These are phyloP conservation scores for Cyclina sinensis DNA, from an alignment of 1,140 invertebrate genomes.

Conservation along the genomic window DNA sequence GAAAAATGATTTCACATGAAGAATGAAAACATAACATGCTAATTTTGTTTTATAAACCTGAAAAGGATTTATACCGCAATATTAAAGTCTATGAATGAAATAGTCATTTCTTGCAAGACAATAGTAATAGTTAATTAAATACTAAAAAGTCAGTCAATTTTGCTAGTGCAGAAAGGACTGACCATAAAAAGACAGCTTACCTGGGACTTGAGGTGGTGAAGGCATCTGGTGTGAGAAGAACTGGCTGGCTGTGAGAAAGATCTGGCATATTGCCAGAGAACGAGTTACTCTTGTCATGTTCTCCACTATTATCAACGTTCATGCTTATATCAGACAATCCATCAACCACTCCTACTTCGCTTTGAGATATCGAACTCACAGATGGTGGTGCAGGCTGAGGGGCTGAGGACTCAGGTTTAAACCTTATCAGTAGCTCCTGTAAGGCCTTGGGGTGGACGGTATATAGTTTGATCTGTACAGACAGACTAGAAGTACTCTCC, in stretches of 20 bases:
- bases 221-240: constrained; percentile 95
- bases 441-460: constrained; percentile 95
- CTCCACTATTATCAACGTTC: constrained; percentile 72
- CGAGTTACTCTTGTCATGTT: constrained; percentile 67
- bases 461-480: constrained; percentile 88
- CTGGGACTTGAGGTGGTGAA: constrained; percentile 89
- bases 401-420: constrained; percentile 88
- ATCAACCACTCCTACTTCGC: constrained; percentile 81
- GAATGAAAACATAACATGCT: too few relatives aligned
- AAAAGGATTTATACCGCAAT: too few relatives aligned
- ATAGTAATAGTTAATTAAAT: too few relatives aligned
- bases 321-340: constrained; percentile 84
- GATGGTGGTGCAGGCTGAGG: constrained; percentile 76
- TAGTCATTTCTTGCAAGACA: too few relatives aligned
- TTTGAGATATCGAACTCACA: constrained; percentile 84
- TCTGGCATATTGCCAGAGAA: constrained; percentile 40
- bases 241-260: constrained; percentile 66
- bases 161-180: too few relatives aligned
- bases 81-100: too few relatives aligned
- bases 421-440: constrained; percentile 94
- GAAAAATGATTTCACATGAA: too few relatives aligned
- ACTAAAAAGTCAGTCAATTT: too few relatives aligned
- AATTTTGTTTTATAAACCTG: too few relatives aligned
- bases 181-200: constrained; percentile 61
- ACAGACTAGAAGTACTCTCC: constrained; percentile 66